Percentiles rank a stretch among this genome's conserved stretches.
phyloP scores from a whole-genome alignment of 2,113 vertebrate genomes.

The Bubo bubo region DNA sequence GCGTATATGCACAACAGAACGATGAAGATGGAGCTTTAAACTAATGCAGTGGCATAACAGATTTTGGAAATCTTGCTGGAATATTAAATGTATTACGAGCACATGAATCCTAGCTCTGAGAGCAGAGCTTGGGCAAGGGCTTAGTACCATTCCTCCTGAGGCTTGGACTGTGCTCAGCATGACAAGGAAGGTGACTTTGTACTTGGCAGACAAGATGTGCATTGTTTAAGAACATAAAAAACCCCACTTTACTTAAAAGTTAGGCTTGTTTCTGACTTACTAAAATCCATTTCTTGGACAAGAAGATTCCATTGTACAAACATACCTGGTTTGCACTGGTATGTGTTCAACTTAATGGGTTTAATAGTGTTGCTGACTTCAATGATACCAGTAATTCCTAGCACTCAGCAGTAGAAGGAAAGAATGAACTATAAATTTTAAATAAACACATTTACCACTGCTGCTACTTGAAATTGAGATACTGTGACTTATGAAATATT shows the following conservation, averaged over 20 bases:
- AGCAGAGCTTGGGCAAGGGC: neutral
- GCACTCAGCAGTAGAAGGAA: neutral
- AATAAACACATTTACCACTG: neutral
- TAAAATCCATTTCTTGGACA: neutral
- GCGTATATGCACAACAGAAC: neutral
- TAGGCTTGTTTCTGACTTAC: neutral
- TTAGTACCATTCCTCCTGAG: neutral
- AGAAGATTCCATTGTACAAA: neutral
- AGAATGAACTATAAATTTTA: neutral
- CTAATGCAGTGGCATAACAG: neutral
- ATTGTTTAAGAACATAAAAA: neutral
- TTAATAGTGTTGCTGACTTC: neutral
- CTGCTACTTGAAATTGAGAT: neutral
- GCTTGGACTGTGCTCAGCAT: neutral
- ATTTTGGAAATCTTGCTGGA: neutral
- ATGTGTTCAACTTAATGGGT: neutral
- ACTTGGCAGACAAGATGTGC: neutral
- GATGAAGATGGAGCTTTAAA: neutral
- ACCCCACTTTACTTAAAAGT: neutral
- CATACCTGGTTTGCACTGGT: neutral
- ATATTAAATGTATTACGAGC: neutral
- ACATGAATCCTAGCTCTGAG: neutral
- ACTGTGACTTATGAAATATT: neutral
- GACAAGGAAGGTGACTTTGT: neutral
- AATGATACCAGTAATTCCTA: neutral